phyloP scores from a whole-genome alignment of 2,888 invertebrate species.

The Shargacucullia verbasci region DNA sequence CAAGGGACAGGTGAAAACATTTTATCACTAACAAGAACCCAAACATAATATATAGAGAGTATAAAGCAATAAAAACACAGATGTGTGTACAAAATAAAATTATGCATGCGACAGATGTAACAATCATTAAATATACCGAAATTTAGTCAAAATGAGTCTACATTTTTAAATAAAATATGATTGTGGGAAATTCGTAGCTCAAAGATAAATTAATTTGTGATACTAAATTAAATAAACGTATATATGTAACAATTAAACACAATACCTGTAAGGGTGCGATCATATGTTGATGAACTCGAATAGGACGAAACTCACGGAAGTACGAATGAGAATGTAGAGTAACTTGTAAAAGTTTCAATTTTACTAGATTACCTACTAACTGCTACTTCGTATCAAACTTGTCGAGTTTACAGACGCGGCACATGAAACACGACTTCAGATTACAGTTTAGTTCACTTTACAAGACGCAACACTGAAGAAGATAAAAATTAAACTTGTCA shows the following conservation, averaged over 20 bases:
- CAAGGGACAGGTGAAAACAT: slow-evolving; percentile 62
- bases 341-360: slow-evolving; percentile 69
- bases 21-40: slow-evolving; percentile 50
- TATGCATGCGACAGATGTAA: slow-evolving; percentile 34
- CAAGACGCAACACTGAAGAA: slow-evolving; percentile 64
- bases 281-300: slow-evolving; percentile 59
- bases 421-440: slow-evolving; percentile 68
- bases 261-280: slow-evolving; percentile 65
- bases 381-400: slow-evolving; percentile 59
- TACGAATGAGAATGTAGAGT: slow-evolving; percentile 45
- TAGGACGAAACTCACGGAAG: slow-evolving; percentile 47
- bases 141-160: slow-evolving; percentile 9
- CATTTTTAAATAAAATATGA: slow-evolving; percentile 8
- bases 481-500: slow-evolving; percentile 66
- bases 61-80: slow-evolving; percentile 41
- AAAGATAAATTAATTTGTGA: slow-evolving; percentile 13
- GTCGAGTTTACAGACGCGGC: slow-evolving; percentile 67
- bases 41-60: slow-evolving; percentile 44
- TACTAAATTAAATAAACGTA: slow-evolving; percentile 17
- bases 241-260: slow-evolving; percentile 27
- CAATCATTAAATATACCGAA: slow-evolving; percentile 16
- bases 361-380: slow-evolving; percentile 63
- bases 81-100: slow-evolving; percentile 34
- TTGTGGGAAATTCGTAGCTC: background rate
- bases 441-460: slow-evolving; percentile 72